Percentiles rank a stretch among this genome's conserved stretches.
Conservation (phyloP, 2,113 vertebrate species). For the Leptobrachium leishanense region DNA sequence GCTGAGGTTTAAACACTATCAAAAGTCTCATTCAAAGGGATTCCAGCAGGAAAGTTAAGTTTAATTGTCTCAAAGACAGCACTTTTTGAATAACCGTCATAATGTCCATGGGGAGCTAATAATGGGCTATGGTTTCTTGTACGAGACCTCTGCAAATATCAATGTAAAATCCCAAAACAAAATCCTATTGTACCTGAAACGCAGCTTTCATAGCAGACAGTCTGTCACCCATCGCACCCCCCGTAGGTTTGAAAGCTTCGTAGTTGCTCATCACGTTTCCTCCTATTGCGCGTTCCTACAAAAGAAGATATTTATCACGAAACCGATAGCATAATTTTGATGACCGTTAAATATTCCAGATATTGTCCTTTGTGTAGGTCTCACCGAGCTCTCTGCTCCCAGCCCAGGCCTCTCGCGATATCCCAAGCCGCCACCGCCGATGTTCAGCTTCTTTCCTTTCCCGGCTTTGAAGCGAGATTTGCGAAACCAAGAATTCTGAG, state of each 20-base stretch:
- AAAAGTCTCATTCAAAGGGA: no score
- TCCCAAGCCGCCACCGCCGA: constrained; percentile 93
- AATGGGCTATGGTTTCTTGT: no score
- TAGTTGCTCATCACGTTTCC: constrained; percentile 82
- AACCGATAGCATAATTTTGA: background rate
- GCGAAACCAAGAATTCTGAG: constrained; percentile 94
- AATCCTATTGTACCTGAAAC: constrained; percentile 79
- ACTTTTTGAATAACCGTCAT: no score
- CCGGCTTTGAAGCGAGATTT: constrained; percentile 96
- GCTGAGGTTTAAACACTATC: no score
- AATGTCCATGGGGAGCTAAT: no score
- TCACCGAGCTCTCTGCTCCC: constrained; percentile 89
- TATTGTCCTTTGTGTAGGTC: constrained; percentile 48
- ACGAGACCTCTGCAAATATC: no score
- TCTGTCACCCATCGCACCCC: constrained; percentile 96
- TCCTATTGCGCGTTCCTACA: constrained; percentile 79
- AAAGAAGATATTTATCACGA: constrained; percentile 45
- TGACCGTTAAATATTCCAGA: no score
- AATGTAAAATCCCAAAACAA: no score
- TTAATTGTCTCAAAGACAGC: no score
- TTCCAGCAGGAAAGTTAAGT: no score
- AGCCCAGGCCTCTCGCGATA: constrained; percentile 93
- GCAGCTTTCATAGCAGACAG: constrained; percentile 95
- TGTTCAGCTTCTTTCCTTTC: constrained; percentile 93
- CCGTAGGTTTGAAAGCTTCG: constrained; percentile 86